phyloP scores from a whole-genome alignment of 2,113 vertebrate genomes.

The Chaenogobius annularis region DNA sequence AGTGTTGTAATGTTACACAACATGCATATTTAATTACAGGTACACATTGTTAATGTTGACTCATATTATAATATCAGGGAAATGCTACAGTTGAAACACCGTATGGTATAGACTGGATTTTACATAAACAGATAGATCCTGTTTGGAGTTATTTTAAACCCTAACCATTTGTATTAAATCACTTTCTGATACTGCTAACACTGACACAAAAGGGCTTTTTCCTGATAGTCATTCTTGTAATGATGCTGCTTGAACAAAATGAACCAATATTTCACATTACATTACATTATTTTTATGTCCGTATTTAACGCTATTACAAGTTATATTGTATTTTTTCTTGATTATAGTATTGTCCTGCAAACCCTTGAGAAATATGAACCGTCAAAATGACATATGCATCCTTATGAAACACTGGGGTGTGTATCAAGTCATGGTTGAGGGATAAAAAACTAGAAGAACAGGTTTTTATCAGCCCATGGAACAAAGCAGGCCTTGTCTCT shows the following conservation, averaged over 20 bases:
- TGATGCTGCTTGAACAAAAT: background rate
- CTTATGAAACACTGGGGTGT: slow-evolving; percentile 16
- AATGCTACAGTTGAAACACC: background rate
- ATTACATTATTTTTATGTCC: background rate
- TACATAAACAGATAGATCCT: background rate
- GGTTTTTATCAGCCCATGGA: slow-evolving; percentile 51
- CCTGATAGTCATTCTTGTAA: no score
- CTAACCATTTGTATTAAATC: background rate
- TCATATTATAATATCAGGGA: background rate
- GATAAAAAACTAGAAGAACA: slow-evolving; percentile 41
- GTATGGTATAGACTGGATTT: background rate
- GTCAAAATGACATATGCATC: slow-evolving; percentile 27
- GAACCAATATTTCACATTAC: background rate
- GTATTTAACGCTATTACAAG: background rate
- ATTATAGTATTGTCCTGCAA: slow-evolving; percentile 37
- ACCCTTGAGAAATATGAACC: slow-evolving; percentile 27
- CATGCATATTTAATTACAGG: no score
- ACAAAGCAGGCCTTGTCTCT: slow-evolving; percentile 55
- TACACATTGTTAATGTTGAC: no score
- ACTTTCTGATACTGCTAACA: background rate
- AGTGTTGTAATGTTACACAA: background rate
- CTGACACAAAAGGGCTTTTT: background rate
- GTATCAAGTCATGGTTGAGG: slow-evolving; percentile 22
- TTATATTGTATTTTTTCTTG: background rate
- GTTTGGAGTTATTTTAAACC: background rate